Percentiles rank a stretch among this genome's conserved stretches.
Conservation (phyloP, 2,797 vertebrate species). For the Channallabes apus region DNA sequence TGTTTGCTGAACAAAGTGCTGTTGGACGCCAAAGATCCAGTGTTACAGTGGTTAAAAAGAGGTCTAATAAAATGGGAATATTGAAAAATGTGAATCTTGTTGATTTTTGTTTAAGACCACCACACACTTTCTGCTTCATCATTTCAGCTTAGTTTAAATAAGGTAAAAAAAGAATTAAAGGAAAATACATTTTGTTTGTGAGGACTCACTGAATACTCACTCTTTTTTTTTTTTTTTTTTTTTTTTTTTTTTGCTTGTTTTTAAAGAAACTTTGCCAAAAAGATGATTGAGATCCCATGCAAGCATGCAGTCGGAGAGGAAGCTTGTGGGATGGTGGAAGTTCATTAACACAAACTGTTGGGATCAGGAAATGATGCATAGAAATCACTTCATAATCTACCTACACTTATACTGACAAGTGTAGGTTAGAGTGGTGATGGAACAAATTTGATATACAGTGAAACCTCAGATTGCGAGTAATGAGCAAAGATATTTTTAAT, state of each 20-base stretch:
- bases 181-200: not conserved
- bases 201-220: not conserved
- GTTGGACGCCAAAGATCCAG: slow-evolving; percentile 67
- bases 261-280: not conserved
- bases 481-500: no score
- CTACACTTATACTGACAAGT: not conserved
- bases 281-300: no score
- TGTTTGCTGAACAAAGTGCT: slow-evolving; percentile 58
- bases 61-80: slow-evolving; percentile 59
- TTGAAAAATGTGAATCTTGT: slow-evolving; percentile 29
- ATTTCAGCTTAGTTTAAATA: not conserved
- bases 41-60: slow-evolving; percentile 53
- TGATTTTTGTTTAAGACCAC: not conserved
- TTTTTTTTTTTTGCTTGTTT: not conserved
- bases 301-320: not conserved
- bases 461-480: no score
- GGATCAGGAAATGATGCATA: not conserved
- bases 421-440: not conserved
- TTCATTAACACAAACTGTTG: not conserved
- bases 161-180: no score
- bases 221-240: no score
- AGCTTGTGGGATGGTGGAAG: not conserved
- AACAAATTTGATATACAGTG: not conserved
- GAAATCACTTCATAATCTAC: not conserved
- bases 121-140: not conserved